A percentile compares a stretch with the other conserved stretches of the same genome.
These are phyloP conservation scores for Caenorhabditis imperialis DNA, from an alignment of 2,888 invertebrate genomes.

Conservation along the genomic window DNA sequence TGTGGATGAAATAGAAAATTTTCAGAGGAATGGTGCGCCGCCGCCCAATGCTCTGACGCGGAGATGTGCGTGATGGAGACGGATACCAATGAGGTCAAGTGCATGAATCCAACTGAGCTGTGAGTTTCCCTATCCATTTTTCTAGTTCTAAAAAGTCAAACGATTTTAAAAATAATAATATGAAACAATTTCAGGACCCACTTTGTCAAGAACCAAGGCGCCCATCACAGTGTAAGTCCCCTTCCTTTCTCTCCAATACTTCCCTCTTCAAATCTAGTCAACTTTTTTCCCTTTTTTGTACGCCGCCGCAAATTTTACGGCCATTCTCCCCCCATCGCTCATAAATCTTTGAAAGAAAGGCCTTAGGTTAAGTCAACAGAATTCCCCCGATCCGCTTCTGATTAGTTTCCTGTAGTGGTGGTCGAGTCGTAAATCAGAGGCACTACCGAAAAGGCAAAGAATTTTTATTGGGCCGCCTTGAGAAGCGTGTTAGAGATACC, in stretches of 20 bases:
- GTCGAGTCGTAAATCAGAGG: slow-evolving; percentile 20
- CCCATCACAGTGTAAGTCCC: slow-evolving; percentile 16
- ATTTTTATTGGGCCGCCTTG: slow-evolving; percentile 1
- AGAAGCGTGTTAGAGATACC: slow-evolving; percentile 38
- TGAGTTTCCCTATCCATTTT: no score
- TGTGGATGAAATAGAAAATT: no score
- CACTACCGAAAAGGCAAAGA: slow-evolving; percentile 5
- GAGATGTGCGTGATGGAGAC: slow-evolving; percentile 62
- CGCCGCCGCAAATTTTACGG: no score
- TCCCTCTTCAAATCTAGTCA: no score
- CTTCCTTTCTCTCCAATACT: no score
- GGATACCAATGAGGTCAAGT: slow-evolving; percentile 51
- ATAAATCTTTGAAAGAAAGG: no score
- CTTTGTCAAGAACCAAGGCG: slow-evolving; percentile 34
- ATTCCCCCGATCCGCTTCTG: background rate
- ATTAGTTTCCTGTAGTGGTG: slow-evolving; percentile 6
- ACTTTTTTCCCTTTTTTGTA: no score
- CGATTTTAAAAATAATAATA: no score
- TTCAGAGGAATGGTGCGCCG: slow-evolving; percentile 57
- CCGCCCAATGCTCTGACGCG: slow-evolving; percentile 47
- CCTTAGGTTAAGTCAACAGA: no score
- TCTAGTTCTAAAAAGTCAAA: no score
- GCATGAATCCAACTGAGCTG: slow-evolving; percentile 54
- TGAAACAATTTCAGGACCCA: slow-evolving; percentile 32
- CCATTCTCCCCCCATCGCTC: no score